Evolutionary conservation across 2,888 invertebrate genomes (phyloP), one percentile per base, ranked within the genome.

Genomic region (Drosophila trichaetosa): DNA sequence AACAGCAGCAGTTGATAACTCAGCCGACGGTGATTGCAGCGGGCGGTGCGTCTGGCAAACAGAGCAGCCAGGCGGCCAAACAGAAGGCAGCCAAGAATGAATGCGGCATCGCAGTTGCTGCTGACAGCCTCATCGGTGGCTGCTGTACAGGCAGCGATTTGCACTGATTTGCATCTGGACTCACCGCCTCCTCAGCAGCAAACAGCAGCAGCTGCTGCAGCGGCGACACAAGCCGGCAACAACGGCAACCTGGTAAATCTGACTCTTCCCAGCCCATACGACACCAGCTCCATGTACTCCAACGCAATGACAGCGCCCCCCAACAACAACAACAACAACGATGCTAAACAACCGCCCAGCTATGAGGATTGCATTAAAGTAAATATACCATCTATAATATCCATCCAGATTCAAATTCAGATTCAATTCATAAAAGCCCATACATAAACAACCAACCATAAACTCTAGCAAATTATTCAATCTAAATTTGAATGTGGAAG

Each of bases 311-410:
- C 96, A 87, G 94, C 95, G 93, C 94, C 95, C 92, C 95, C 95
- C 76, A n/a, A 94, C 93, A 94, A 95, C 75, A 81, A 62, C 61
- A 62, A 64, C 64, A 73, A 73, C 82, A 87, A 79, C 92, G 91
- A 94, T 89, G 95, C 94, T 93, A 97, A 97, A 91, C 97, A 97
- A 92, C 97, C 97, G 79, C 97, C 97, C 74, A 96, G 97, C 91
- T 97, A 97, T 94, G 97, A 97, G 92, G 98, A 98, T 93, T 97
- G 97, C 92, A 96, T 97, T 93, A 97, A 97, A 94, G 95, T 95
- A 92, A 84, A 68, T 29, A 1, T 21, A 42, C n/a, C 6, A 42
- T 5, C 11, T 11, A n/a, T 11, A n/a, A 42, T 5, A n/a, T 11
- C n/a, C 2, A n/a, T 36, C 16, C 3, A 3, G 4, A 8, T n/a